Percentiles rank a stretch among this genome's conserved stretches.
Evolutionary conservation across 2,797 vertebrate species (phyloP).

Genomic region (Amblyraja radiata): DNA sequence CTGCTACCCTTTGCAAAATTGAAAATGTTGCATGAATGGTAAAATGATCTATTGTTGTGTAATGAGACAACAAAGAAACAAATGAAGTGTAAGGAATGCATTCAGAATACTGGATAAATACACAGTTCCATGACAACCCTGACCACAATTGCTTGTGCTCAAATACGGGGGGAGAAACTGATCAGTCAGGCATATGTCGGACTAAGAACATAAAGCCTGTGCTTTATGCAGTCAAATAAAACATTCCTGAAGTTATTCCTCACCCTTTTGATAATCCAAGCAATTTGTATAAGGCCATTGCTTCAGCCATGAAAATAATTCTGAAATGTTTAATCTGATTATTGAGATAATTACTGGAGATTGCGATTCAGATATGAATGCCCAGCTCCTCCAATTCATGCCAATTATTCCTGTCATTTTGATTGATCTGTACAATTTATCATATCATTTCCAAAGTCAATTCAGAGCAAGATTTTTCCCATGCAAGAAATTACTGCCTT

Average conservation of each 20-base stretch:
- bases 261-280: neutral
- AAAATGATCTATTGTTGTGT: slow-evolving; percentile 42
- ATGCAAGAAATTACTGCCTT: slow-evolving; percentile 3
- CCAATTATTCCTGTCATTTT: slow-evolving; percentile 19
- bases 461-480: neutral
- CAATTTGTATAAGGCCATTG: neutral
- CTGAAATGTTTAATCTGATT: neutral
- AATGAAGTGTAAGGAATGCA: slow-evolving; percentile 41
- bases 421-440: slow-evolving; percentile 37
- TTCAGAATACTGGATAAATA: slow-evolving; percentile 39
- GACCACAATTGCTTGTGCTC: neutral
- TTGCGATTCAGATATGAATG: neutral
- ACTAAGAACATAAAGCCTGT: neutral
- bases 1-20: neutral
- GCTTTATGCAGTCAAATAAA: neutral
- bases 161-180: neutral
- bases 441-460: slow-evolving; percentile 26
- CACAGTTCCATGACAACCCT: slow-evolving; percentile 36
- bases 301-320: slow-evolving; percentile 21
- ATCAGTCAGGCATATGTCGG: neutral
- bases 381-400: neutral
- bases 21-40: slow-evolving; percentile 20
- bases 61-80: slow-evolving; percentile 41
- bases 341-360: neutral
- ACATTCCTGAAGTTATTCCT: neutral